These are phyloP conservation scores for Phrynosoma platyrhinos DNA, from an alignment of 2,113 vertebrate genomes.

Conservation along the genomic window DNA sequence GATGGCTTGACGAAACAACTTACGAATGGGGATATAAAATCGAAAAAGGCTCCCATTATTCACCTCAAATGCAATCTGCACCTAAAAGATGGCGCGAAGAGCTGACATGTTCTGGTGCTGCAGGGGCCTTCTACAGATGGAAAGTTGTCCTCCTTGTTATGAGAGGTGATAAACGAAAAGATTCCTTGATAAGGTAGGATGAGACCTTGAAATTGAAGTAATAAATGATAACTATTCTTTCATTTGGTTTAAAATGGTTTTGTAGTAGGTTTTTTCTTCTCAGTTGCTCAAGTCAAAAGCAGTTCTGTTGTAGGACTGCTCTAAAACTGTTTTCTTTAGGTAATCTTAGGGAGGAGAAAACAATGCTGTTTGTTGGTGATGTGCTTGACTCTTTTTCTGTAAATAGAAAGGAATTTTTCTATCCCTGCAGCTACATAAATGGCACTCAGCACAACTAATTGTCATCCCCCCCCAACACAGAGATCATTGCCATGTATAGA, in stretches of 20 bases:
- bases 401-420: neutral
- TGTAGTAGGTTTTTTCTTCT: conserved; percentile 29
- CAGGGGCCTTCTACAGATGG: conserved; percentile 94
- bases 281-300: conserved; percentile 24
- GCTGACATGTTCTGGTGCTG: conserved; percentile 74
- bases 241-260: conserved; percentile 28
- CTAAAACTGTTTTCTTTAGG: conserved; percentile 1
- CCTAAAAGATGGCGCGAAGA: conserved; percentile 86
- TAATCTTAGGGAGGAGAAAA: neutral
- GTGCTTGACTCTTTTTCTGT: neutral
- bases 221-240: conserved; percentile 6
- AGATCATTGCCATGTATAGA: neutral
- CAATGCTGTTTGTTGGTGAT: neutral
- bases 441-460: neutral
- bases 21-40: conserved; percentile 90
- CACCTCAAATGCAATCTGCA: conserved; percentile 83
- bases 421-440: neutral
- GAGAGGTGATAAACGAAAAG: conserved; percentile 75
- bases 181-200: conserved; percentile 86
- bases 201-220: conserved; percentile 45
- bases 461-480: neutral
- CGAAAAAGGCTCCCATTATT: conserved; percentile 80
- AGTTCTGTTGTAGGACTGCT: conserved; percentile 34
- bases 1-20: conserved; percentile 90
- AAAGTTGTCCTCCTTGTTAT: conserved; percentile 85